Percentiles rank a stretch among this genome's conserved stretches.
These are phyloP conservation scores for Yponomeuta cagnagella DNA, from an alignment of 2,888 invertebrate species.

Conservation along the genomic window DNA sequence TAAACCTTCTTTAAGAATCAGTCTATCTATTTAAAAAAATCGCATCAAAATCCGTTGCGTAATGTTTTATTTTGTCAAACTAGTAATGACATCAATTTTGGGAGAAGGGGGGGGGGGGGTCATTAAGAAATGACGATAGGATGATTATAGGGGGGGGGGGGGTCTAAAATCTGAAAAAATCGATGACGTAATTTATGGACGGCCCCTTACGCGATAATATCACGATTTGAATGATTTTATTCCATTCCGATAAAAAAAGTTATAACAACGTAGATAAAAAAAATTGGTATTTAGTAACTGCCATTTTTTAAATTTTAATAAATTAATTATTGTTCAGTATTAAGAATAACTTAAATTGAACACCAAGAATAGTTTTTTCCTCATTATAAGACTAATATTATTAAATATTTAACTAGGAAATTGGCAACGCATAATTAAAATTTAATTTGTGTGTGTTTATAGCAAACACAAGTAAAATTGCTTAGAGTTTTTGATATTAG, in stretches of 20 bases:
- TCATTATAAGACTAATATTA: background rate
- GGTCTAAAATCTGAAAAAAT: too few species aligned
- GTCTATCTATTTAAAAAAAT: too few species aligned
- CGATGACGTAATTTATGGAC: too few species aligned
- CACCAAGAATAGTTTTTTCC: background rate
- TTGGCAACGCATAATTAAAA: conserved; percentile 3
- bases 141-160: too few species aligned
- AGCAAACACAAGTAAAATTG: background rate
- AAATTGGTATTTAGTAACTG: background rate
- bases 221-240: background rate
- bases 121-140: too few species aligned
- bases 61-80: too few species aligned
- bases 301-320: background rate
- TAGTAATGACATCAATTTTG: too few species aligned
- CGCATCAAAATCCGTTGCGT: too few species aligned
- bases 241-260: background rate
- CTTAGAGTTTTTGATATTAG: background rate
- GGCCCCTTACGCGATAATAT: background rate
- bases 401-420: background rate
- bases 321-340: conserved; percentile 1
- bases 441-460: background rate
- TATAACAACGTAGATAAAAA: background rate
- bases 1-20: too few species aligned
- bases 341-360: background rate
- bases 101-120: too few species aligned